Evolutionary conservation across 2,888 invertebrate species (phyloP).

Genomic region (Timema cristinae): DNA sequence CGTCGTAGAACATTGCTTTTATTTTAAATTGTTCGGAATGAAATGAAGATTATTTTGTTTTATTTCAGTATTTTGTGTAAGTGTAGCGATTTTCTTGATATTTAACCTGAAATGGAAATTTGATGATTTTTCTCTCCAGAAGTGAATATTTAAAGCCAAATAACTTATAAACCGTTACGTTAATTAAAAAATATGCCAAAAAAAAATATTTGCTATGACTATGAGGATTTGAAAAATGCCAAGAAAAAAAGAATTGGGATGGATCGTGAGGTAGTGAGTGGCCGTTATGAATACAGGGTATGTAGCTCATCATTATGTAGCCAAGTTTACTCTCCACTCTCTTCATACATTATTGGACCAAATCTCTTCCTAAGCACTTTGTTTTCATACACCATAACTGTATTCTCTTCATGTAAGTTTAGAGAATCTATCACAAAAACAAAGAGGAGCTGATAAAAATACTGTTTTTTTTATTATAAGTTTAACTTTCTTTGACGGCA

Average conservation of each 20-base stretch:
- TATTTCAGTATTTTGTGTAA: background rate
- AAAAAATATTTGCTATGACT: background rate
- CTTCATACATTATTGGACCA: no score
- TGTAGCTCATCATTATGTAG: no score
- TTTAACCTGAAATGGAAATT: constrained; percentile 3
- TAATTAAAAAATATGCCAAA: background rate
- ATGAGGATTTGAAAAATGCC: background rate
- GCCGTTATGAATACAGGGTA: background rate
- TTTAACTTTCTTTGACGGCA: no score
- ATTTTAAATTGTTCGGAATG: background rate
- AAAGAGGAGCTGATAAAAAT: no score
- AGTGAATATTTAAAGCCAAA: constrained; percentile 12
- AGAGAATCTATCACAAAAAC: no score
- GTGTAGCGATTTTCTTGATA: constrained; percentile 7
- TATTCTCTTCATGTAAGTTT: no score
- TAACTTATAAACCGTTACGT: background rate
- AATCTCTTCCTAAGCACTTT: no score
- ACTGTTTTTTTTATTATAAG: no score
- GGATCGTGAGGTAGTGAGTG: background rate
- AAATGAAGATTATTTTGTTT: constrained; percentile 5
- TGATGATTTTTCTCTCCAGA: background rate
- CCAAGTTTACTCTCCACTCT: no score
- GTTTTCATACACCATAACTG: no score
- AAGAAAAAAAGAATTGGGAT: background rate
- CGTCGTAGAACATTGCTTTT: background rate